Conservation (phyloP, 2,888 invertebrate species). For the Mythimna vitellina region DNA sequence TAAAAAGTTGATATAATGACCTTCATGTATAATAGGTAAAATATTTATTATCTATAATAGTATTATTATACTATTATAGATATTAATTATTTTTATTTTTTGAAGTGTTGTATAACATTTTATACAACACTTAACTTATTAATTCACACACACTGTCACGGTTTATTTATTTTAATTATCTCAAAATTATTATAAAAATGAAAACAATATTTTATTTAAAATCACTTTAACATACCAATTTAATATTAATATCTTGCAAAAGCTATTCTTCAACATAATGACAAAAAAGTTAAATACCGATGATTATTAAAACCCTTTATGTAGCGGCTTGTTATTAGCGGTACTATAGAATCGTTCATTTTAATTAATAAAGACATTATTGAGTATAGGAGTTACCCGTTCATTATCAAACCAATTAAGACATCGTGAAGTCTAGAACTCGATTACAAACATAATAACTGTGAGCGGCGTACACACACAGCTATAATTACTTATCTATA, state of each 20-base stretch:
- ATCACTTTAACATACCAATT: conserved; percentile 2
- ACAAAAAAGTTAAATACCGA: neutral
- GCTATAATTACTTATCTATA: neutral
- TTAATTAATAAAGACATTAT: conserved; percentile 52
- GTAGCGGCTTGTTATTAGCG: conserved; percentile 30
- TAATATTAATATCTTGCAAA: conserved; percentile 18
- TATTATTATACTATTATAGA: too few species aligned
- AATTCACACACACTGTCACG: too few species aligned
- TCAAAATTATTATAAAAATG: neutral
- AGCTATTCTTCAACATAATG: conserved; percentile 7
- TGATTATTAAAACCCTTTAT: neutral
- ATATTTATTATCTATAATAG: too few species aligned
- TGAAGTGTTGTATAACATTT: too few species aligned
- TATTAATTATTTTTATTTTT: too few species aligned
- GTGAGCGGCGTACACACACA: neutral
- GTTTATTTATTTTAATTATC: neutral
- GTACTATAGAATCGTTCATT: conserved; percentile 25
- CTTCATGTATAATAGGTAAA: too few species aligned
- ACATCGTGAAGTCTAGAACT: conserved; percentile 22
- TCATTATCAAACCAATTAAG: conserved; percentile 45
- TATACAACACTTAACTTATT: too few species aligned
- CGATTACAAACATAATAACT: conserved; percentile 26
- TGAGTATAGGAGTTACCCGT: conserved; percentile 19
- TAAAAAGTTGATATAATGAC: neutral
- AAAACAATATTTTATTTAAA: neutral